Base-by-base conservation (phyloP, 2,797 vertebrate species). In the Myotis myotis region DNA sequence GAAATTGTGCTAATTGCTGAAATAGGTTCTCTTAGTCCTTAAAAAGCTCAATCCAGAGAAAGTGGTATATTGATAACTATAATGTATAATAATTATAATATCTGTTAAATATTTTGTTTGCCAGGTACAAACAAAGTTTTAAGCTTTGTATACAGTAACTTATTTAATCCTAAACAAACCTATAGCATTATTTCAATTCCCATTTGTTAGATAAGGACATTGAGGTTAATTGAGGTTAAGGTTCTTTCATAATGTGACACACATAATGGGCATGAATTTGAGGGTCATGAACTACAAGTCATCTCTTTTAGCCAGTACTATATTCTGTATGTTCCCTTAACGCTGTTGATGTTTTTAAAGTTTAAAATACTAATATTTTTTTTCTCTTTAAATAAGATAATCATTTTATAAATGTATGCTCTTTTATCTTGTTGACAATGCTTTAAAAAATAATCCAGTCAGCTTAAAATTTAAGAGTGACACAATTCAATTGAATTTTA, bases 381-480 rank as follows among this genome's bases (percentile, higher is more conserved):
- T 85, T 72, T 57, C 25, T 75, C 51, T 91, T 87, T 97, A 79
- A 64, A 87, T 89, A 20, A 53, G 36, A 81, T 85, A 81, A 20
- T 36, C 33, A 78, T 76, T 30, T 49, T 66, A 47, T 30, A 85
- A 74, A 53, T 68, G 9, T 53, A 33, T 49, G 20, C 33, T 80
- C 13, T 96, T 89, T 92, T 47, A 84, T 94, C 49, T 83, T 33
- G 44, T 79, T 81, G 38, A 75, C 4, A 74, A 82, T 30, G 23
- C 4, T 80, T 96, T 94, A 68, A 85, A 79, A 95, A 86, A 91
- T 79, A 82, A 23, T n/a, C 38, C 28, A 80, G 25, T 83, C 33
- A 79, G 23, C 17, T 89, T 93, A 89, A 70, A 93, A 75, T 91
- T 89, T 90, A 57, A 68, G 4, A 88, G 8, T 80, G 51, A 83